These are phyloP conservation scores for Rotaria macrura DNA, from an alignment of 2,888 invertebrate genomes.

Conservation along the genomic window DNA sequence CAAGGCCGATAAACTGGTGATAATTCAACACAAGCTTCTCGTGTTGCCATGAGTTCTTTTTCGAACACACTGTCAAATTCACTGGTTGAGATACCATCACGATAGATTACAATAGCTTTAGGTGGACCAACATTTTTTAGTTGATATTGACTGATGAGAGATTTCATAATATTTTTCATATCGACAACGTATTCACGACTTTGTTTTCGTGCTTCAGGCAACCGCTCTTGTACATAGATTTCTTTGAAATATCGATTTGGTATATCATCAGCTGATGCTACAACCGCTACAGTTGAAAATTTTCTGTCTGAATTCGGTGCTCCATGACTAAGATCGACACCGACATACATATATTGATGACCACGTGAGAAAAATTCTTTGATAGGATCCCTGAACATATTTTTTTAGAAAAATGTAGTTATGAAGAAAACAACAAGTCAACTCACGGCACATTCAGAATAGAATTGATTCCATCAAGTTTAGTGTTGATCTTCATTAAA, in stretches of 20 bases:
- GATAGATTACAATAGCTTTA: constrained; percentile 28
- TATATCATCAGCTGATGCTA: constrained; percentile 27
- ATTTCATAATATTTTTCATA: constrained; percentile 25
- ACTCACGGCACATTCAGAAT: background rate
- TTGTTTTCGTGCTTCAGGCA: background rate
- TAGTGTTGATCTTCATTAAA: constrained; percentile 26
- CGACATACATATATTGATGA: constrained; percentile 31
- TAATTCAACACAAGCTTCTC: constrained; percentile 28
- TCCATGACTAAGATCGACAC: constrained; percentile 36
- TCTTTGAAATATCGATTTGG: background rate
- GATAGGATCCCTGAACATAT: background rate
- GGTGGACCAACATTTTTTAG: background rate
- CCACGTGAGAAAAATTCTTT: background rate
- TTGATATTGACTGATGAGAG: constrained; percentile 21
- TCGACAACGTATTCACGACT: constrained; percentile 28
- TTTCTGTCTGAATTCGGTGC: constrained; percentile 28
- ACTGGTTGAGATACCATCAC: constrained; percentile 29
- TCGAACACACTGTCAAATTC: constrained; percentile 29
- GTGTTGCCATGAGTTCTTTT: constrained; percentile 26
- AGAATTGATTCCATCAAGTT: constrained; percentile 26
- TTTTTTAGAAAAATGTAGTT: no score
- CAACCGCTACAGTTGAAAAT: constrained; percentile 36
- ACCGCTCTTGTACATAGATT: background rate
- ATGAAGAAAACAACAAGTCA: background rate
- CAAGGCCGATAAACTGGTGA: constrained; percentile 20